These are phyloP conservation scores for Pyrocoelia pectoralis DNA, from an alignment of 2,888 invertebrate species.

Conservation along the genomic window DNA sequence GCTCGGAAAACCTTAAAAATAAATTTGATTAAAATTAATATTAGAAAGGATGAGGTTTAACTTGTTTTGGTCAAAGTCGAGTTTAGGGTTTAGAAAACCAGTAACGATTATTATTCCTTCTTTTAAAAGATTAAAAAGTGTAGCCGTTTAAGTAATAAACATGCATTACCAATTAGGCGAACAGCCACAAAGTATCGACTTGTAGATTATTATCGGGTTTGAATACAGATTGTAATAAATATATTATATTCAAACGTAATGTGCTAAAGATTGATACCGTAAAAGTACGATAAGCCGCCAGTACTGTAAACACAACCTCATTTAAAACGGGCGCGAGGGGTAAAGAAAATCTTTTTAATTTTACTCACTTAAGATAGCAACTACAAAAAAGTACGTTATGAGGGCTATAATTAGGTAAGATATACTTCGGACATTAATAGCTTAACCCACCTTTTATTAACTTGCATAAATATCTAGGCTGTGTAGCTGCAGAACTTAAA, in stretches of 20 bases:
- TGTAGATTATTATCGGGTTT: constrained; percentile 2
- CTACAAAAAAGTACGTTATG: neutral
- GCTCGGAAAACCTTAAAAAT: neutral
- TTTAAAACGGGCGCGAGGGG: neutral
- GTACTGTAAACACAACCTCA: neutral
- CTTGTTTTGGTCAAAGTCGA: neutral
- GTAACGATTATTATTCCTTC: neutral
- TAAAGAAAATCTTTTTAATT: neutral
- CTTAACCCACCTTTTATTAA: constrained; percentile 4
- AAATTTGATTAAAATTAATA: constrained; percentile 12
- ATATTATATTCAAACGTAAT: neutral
- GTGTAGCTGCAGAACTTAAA: constrained; percentile 22
- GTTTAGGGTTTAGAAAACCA: neutral
- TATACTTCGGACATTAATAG: constrained; percentile 17
- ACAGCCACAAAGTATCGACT: neutral
- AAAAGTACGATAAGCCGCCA: neutral
- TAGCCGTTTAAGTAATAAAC: neutral
- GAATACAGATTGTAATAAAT: neutral
- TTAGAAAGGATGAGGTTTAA: neutral
- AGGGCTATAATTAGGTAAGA: constrained; percentile 22
- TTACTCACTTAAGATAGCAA: neutral
- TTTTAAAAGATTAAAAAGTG: no score
- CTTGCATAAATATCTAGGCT: constrained; percentile 19
- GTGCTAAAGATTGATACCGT: neutral
- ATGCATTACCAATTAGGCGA: constrained; percentile 3